These are phyloP conservation scores for Oligia strigilis DNA, from an alignment of 2,888 invertebrate species.

Conservation along the genomic window DNA sequence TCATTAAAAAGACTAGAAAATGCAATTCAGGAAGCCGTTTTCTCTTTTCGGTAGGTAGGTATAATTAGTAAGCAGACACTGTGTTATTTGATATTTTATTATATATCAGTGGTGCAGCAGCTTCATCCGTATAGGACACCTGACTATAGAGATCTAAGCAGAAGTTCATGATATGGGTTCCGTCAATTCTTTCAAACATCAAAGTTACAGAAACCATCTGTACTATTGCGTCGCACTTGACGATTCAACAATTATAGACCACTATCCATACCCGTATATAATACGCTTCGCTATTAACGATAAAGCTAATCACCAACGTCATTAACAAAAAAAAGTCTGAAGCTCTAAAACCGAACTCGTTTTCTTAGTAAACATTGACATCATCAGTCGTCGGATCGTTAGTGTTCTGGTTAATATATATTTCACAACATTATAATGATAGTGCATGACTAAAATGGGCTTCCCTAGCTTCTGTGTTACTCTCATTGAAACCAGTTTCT, in stretches of 20 bases:
- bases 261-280: no score
- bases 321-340: neutral
- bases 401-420: conserved; percentile 26
- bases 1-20: neutral
- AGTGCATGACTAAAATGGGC: conserved; percentile 64
- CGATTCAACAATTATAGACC: neutral
- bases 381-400: conserved; percentile 35
- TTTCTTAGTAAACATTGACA: conserved; percentile 47
- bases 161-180: neutral
- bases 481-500: conserved; percentile 60
- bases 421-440: conserved; percentile 57
- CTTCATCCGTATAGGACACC: no score
- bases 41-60: neutral
- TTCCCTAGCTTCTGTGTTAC: conserved; percentile 70
- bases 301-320: conserved; percentile 6
- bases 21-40: neutral
- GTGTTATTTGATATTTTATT: neutral
- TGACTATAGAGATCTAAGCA: no score
- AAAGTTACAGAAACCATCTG: neutral
- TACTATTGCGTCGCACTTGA: neutral
- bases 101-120: neutral
- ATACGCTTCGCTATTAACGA: neutral
- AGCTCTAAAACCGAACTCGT: conserved; percentile 40
- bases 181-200: neutral
- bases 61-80: neutral